A percentile compares a stretch with the other conserved stretches of the same genome.
phyloP scores from a whole-genome alignment of 2,797 vertebrate genomes.

The Schizopygopsis malacanthus region DNA sequence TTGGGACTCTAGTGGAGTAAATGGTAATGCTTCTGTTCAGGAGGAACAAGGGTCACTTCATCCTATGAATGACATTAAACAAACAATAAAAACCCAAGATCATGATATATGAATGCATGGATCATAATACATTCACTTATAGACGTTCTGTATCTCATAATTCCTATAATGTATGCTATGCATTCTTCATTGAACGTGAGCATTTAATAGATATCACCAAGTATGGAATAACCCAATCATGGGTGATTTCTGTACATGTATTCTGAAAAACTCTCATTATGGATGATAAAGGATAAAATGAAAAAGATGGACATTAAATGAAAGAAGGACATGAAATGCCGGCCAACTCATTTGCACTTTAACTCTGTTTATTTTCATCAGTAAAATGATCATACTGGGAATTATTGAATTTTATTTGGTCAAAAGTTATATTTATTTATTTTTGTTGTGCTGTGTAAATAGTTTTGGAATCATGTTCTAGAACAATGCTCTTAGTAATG shows the following conservation, averaged over 20 bases:
- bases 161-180: neutral
- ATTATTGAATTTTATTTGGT: neutral
- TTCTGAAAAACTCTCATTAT: too few species aligned
- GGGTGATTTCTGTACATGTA: neutral
- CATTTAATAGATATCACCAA: neutral
- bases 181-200: neutral
- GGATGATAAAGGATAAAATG: neutral
- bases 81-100: neutral
- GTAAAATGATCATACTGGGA: neutral
- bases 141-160: neutral
- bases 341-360: constrained; percentile 1
- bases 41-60: constrained; percentile 44
- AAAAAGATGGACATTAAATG: neutral
- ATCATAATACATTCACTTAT: neutral
- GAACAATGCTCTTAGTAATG: neutral
- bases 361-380: neutral
- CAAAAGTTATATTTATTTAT: neutral
- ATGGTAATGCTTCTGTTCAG: constrained; percentile 37
- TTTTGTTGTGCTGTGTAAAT: neutral
- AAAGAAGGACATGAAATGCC: neutral
- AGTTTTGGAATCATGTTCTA: neutral
- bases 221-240: neutral
- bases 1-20: constrained; percentile 67
- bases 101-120: neutral
- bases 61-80: constrained; percentile 33